Evolutionary conservation across 2,888 invertebrate species (phyloP).

Genomic region (Plagiodera versicolora): DNA sequence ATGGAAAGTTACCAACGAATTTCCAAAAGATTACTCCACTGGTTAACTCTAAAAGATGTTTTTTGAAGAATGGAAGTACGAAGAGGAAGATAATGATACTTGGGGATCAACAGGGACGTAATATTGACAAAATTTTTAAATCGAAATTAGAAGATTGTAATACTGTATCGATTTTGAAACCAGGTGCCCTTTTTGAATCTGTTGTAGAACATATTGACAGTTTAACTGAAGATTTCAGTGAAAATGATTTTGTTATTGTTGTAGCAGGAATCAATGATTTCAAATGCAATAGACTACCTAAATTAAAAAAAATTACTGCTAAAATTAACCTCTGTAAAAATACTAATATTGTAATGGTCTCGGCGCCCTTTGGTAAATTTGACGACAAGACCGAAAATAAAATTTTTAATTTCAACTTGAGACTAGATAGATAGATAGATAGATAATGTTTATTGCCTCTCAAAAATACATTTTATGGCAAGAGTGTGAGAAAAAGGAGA

Average conservation of each 20-base stretch:
- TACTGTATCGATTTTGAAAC: constrained; percentile 10
- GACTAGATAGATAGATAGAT: not conserved
- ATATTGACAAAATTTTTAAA: constrained; percentile 2
- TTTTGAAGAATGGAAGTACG: no score
- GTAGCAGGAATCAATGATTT: constrained; percentile 12
- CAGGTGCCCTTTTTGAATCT: constrained; percentile 2
- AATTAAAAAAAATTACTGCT: not conserved
- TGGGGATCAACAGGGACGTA: constrained; percentile 1
- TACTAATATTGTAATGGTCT: not conserved
- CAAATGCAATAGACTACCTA: not conserved
- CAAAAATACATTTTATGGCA: no score
- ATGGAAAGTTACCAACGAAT: no score
- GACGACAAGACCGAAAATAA: not conserved
- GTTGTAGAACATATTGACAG: constrained; percentile 6
- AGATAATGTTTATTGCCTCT: no score
- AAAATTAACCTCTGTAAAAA: not conserved
- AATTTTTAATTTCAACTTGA: not conserved
- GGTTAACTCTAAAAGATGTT: no score
- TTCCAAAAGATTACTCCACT: no score
- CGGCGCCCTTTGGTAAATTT: not conserved
- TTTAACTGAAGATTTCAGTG: constrained; percentile 4
- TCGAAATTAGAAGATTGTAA: not conserved
- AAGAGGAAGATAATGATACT: not conserved
- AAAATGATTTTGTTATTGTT: constrained; percentile 12
- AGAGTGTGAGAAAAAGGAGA: no score